Evolutionary conservation across 1,140 invertebrate species (phyloP).

Genomic region (Drosophila navojoa): DNA sequence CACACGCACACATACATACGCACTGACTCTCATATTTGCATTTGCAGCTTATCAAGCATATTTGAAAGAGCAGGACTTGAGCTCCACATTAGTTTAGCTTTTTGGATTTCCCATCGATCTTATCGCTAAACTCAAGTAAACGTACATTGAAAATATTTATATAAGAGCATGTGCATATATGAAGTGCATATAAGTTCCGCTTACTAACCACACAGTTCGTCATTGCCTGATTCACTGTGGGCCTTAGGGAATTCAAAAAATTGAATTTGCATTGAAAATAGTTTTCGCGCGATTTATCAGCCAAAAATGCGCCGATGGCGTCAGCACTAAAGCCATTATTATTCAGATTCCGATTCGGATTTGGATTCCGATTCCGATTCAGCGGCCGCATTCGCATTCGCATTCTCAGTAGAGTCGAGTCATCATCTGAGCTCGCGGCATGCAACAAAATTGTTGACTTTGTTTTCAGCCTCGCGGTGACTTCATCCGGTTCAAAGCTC

Average conservation of each 20-base stretch:
- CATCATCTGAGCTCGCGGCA: conserved; percentile 19
- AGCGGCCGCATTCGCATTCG: conserved; percentile 4
- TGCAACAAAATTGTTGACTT: conserved; percentile 15
- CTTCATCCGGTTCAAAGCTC: conserved; percentile 43
- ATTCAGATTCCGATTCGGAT: conserved; percentile 7
- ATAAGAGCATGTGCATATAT: background rate
- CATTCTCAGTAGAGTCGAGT: background rate
- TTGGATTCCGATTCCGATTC: conserved; percentile 16
- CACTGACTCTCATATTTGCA: background rate
- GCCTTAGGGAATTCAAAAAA: background rate
- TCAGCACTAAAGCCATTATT: conserved; percentile 18
- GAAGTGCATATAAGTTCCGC: conserved; percentile 14
- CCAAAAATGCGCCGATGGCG: conserved; percentile 15
- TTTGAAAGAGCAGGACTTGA: conserved; percentile 18
- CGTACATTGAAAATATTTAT: background rate
- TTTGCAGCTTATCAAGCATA: conserved; percentile 24
- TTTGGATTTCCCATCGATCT: background rate
- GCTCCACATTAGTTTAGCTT: background rate
- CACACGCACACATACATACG: background rate
- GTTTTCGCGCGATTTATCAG: conserved; percentile 22
- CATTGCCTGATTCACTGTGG: conserved; percentile 5
- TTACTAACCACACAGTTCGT: conserved; percentile 22
- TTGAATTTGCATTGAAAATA: conserved; percentile 38
- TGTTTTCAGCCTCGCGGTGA: conserved; percentile 23
- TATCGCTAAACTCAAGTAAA: background rate